Evolutionary conservation across 2,888 invertebrate species (phyloP), one percentile per base, ranked within the genome.

Genomic region (Luperina testacea): DNA sequence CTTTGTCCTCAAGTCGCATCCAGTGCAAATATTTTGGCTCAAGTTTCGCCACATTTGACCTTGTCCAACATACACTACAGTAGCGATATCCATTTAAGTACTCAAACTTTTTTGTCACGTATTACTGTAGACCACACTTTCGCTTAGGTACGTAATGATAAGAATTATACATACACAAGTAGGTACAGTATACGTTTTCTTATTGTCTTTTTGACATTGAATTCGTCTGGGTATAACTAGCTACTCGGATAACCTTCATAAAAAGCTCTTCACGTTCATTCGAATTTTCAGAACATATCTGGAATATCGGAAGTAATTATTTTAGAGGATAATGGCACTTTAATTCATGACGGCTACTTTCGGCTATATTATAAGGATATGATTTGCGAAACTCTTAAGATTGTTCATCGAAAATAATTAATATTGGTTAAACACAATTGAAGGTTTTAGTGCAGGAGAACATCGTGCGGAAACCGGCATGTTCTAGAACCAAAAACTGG

Each of bases 41-140:
- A 83, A 82, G 87, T 93, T 93, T 92, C 92, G 85, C 87, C 90
- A 92, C 89, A 74, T 74, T 65, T 90, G 91, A 94, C 95, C 95
- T 95, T 95, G 94, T 91, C 91, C 92, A 91, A 93, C 87, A 90
- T 92, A 91, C 87, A 84, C 78, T 73, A 83, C 84, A 83, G 84
- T 83, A 85, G 81, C 87, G 86, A 88, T 91, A 92, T 88, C 91
- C 89, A 90, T 88, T 88, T 85, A 86, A 87, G 89, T 91, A 87
- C 91, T 91, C 90, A 90, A 87, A 87, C 86, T 90, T 90, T 87
- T 91, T 87, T 86, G 93, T 93, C 94, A 95, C 95, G 95, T 94
- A 91, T 89, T 92, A 82, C 90, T 92, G 83, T 82, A 85, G 79
- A 89, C 90, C 89, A 90, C 91, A 94, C 95, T 94, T 95, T 95